These are phyloP conservation scores for Neostethus bicornis DNA, from an alignment of 2,797 vertebrate genomes.

Conservation along the genomic window DNA sequence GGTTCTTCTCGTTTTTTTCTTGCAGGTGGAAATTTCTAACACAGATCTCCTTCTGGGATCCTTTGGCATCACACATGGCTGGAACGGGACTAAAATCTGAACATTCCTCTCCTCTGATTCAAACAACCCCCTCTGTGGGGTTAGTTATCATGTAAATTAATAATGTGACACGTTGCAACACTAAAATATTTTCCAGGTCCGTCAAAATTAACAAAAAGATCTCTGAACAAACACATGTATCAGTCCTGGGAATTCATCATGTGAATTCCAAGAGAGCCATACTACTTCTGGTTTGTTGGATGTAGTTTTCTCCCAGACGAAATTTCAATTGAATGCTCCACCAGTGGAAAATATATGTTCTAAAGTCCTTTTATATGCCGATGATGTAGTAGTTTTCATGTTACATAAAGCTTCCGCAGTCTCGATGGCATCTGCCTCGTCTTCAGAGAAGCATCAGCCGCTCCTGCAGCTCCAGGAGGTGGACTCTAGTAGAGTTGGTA, in stretches of 20 bases:
- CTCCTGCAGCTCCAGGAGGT: slow-evolving; percentile 87
- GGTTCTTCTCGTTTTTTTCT: slow-evolving; percentile 8
- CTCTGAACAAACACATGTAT: background rate
- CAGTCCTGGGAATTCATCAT: slow-evolving; percentile 7
- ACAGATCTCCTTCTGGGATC: background rate
- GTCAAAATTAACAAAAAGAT: background rate
- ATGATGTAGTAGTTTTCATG: slow-evolving; percentile 34
- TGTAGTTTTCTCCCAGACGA: background rate
- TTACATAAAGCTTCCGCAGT: slow-evolving; percentile 8
- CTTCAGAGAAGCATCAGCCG: slow-evolving; percentile 81
- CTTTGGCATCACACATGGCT: slow-evolving; percentile 24
- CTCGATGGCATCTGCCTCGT: slow-evolving; percentile 77
- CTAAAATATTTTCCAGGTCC: background rate
- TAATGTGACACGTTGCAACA: background rate
- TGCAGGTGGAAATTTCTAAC: slow-evolving; percentile 33
- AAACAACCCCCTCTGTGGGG: background rate
- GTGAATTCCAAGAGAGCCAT: slow-evolving; percentile 13
- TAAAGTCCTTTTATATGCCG: background rate
- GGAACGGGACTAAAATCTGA: slow-evolving; percentile 10
- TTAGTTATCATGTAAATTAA: background rate
- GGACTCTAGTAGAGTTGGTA: slow-evolving; percentile 75
- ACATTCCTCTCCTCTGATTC: background rate
- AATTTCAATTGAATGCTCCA: background rate
- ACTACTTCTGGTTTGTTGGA: background rate
- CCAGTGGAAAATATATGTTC: background rate